These are phyloP conservation scores for Stegodyphus dumicola DNA, from an alignment of 1,140 invertebrate species.

Conservation along the genomic window DNA sequence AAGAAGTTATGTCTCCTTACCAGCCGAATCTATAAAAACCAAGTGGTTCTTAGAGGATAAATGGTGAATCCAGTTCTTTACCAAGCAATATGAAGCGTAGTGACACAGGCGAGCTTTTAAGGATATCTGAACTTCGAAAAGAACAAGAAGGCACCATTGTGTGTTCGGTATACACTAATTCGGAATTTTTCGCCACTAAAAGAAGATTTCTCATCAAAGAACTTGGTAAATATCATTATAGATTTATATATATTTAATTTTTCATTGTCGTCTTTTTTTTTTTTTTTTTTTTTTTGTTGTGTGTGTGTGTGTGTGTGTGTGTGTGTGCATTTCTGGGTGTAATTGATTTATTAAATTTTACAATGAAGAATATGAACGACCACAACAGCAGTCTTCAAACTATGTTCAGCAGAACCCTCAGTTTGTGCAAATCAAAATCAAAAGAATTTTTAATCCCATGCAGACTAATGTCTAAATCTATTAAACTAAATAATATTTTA, in stretches of 20 bases:
- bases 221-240: not conserved
- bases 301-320: too few relatives aligned
- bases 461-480: too few relatives aligned
- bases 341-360: too few relatives aligned
- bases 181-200: not conserved
- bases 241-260: not conserved
- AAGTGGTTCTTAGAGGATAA: not conserved
- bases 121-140: not conserved
- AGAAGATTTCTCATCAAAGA: conserved; percentile 12
- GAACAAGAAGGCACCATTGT: not conserved
- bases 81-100: conserved; percentile 3
- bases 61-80: not conserved
- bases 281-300: too few relatives aligned
- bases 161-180: not conserved
- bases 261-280: not conserved
- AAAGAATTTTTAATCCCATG: too few relatives aligned
- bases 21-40: not conserved
- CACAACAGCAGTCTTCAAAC: too few relatives aligned
- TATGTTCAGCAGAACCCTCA: too few relatives aligned
- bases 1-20: not conserved
- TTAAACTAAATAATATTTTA: too few relatives aligned
- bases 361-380: too few relatives aligned
- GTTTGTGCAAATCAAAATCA: too few relatives aligned
- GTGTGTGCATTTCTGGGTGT: too few relatives aligned
- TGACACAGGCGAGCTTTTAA: not conserved